Percentiles rank a stretch among this genome's conserved stretches.
Evolutionary conservation across 2,113 vertebrate genomes (phyloP).

Genomic region (Odontophorus gujanensis): DNA sequence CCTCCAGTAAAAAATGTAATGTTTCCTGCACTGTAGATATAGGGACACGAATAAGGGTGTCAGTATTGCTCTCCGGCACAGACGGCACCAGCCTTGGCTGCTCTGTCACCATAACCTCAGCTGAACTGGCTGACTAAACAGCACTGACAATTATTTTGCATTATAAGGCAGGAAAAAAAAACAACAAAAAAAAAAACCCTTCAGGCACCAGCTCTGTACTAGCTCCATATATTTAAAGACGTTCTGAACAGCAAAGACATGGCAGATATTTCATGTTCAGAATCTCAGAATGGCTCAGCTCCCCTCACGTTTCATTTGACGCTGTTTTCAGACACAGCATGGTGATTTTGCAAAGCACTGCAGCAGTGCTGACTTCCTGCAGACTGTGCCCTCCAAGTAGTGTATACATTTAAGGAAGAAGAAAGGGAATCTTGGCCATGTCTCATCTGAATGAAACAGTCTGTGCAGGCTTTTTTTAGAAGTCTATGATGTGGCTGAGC

Average conservation of each 20-base stretch:
- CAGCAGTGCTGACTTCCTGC: background rate
- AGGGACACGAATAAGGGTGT: background rate
- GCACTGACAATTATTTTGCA: background rate
- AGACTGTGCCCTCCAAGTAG: background rate
- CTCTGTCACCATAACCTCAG: background rate
- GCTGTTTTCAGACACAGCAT: background rate
- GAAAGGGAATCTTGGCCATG: background rate
- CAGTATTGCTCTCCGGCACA: background rate
- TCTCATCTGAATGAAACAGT: background rate
- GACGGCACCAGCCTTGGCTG: background rate
- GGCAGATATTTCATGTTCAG: background rate
- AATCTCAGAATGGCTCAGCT: background rate
- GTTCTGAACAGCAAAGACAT: background rate
- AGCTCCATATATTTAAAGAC: background rate
- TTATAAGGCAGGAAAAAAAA: background rate
- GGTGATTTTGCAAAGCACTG: background rate
- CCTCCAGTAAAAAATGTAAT: background rate
- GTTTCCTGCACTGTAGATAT: background rate
- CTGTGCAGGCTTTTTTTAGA: accelerated
- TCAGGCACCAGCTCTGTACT: background rate
- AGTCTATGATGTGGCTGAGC: background rate
- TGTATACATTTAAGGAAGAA: background rate
- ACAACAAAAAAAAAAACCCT: background rate
- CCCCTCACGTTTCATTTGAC: background rate
- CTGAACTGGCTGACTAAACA: background rate